A percentile compares a stretch with the other conserved stretches of the same genome.
Evolutionary conservation across 37 sponge, comb jelly and placozoan genomes (phyloP).

Genomic region (Bolinopsis microptera): DNA sequence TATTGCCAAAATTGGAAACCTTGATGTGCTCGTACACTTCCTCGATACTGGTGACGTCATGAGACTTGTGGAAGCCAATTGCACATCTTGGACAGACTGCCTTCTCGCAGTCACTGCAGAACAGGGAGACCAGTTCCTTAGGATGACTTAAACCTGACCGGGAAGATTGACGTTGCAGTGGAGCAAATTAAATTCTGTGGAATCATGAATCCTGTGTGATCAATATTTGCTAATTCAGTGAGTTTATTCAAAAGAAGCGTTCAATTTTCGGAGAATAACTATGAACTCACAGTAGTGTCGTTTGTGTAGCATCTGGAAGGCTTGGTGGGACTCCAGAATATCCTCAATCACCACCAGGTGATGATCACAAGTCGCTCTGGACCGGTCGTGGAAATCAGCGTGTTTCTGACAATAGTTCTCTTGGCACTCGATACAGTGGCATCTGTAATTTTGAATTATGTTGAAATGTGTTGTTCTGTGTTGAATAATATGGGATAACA

Average conservation of each 20-base stretch:
- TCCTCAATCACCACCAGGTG: constrained; percentile 26
- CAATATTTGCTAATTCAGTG: no score
- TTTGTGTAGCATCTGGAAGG: constrained; percentile 65
- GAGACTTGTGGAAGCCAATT: constrained; percentile 61
- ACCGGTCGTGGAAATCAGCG: constrained; percentile 61
- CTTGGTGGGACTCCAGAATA: constrained; percentile 62
- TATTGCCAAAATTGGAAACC: no score
- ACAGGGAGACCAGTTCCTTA: constrained; percentile 58
- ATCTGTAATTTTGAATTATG: no score
- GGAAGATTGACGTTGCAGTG: no score
- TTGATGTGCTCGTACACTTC: constrained; percentile 66
- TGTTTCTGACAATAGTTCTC: constrained; percentile 66
- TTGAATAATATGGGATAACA: no score
- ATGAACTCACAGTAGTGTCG: constrained; percentile 40
- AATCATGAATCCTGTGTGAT: no score
- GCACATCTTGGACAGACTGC: constrained; percentile 62
- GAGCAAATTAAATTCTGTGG: no score
- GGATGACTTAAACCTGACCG: constrained; percentile 48
- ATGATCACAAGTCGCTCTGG: constrained; percentile 57
- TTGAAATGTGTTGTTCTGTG: background rate
- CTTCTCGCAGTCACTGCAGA: constrained; percentile 60
- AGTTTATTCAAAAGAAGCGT: background rate
- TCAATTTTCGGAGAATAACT: background rate
- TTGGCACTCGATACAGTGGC: constrained; percentile 60
- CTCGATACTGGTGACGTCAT: constrained; percentile 62